Evolutionary conservation across 2,113 vertebrate species (phyloP), one percentile per base, ranked within the genome.

Genomic region (Phycodurus eques): DNA sequence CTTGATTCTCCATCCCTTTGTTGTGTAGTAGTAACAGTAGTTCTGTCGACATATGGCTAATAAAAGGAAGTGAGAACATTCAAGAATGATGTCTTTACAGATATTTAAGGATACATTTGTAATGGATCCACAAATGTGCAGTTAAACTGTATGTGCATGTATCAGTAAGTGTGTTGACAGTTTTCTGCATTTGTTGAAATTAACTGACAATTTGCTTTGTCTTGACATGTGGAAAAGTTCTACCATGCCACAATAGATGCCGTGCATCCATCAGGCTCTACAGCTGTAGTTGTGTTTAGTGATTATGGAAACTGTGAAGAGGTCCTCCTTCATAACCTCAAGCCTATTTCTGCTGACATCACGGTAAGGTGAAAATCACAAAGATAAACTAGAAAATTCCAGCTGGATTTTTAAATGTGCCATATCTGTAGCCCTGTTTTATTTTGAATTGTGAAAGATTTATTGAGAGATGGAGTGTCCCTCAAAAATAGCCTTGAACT

Each of bases 281-380:
- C 97, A 14, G 97, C 97, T 20, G 98, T 99, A 83, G 97, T 99
- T 80, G 96, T 96, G 46, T 99, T 99, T 89, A 94, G 93, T 72
- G 98, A 98, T 81, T 99, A 98, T 72, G 98, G 98, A 76, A 99
- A 99, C 92, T 99, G 98, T 35, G 98, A 99, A 93, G 97, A 99
- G 84, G 96, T 99, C 69, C 94, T 98, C 77, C 93, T 99, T 81
- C 94, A 95, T 85, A 98, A 96, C 94, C 95, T 99, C 89, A 95
- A 93, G 78, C 94, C 96, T 73, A 74, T 96, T 87, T 85, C 94
- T 77, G 90, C 93, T 88, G 96, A 96, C 68, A 86, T 90, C 6
- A 93, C 96, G 96, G 97, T 99, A 93, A 90, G 95, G 15, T 71
- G 3, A 67, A 67, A 60, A 69, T 46, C 9, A 8, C 43, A 13